Percentiles rank a stretch among this genome's conserved stretches.
These are phyloP conservation scores for Hippoglossus stenolepis DNA, from an alignment of 2,113 vertebrate species.

Conservation along the genomic window DNA sequence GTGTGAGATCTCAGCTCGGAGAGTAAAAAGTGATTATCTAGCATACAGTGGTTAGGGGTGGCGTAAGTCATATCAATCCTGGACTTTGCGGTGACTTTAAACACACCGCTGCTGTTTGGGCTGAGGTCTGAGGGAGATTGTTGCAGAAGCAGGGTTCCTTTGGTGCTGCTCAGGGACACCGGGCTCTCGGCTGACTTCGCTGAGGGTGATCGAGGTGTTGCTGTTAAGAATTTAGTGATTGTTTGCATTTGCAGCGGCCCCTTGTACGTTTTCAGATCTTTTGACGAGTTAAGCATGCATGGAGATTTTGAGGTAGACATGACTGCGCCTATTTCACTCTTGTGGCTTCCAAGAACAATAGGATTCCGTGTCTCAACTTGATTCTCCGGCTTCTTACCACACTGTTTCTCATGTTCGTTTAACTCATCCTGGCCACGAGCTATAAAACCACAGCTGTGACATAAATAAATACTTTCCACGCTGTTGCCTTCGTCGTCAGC, in stretches of 20 bases:
- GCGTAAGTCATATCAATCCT: slow-evolving; percentile 85
- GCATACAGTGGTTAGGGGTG: slow-evolving; percentile 60
- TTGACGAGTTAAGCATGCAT: slow-evolving; percentile 78
- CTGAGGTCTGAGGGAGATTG: slow-evolving; percentile 81
- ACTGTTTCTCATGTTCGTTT: slow-evolving; percentile 86
- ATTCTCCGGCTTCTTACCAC: slow-evolving; percentile 73
- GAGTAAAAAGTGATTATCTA: not conserved
- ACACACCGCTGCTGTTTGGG: slow-evolving; percentile 79
- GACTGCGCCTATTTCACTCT: slow-evolving; percentile 41
- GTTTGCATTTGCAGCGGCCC: slow-evolving; percentile 77
- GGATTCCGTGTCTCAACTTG: not conserved
- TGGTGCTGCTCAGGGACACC: slow-evolving; percentile 70
- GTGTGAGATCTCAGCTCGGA: slow-evolving; percentile 52
- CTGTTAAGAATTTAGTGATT: slow-evolving; percentile 75
- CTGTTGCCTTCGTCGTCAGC: slow-evolving; percentile 11
- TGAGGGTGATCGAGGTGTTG: slow-evolving; percentile 78
- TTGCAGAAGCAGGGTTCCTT: slow-evolving; percentile 83
- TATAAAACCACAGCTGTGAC: slow-evolving; percentile 88
- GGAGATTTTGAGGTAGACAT: slow-evolving; percentile 76
- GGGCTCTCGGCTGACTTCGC: slow-evolving; percentile 78
- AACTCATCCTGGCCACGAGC: slow-evolving; percentile 81
- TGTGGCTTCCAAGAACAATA: not conserved
- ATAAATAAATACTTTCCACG: slow-evolving; percentile 83
- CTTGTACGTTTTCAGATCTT: slow-evolving; percentile 83
- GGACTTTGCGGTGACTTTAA: slow-evolving; percentile 82